Evolutionary conservation across 2,888 invertebrate genomes (phyloP).

Genomic region (Halictus ligatus): DNA sequence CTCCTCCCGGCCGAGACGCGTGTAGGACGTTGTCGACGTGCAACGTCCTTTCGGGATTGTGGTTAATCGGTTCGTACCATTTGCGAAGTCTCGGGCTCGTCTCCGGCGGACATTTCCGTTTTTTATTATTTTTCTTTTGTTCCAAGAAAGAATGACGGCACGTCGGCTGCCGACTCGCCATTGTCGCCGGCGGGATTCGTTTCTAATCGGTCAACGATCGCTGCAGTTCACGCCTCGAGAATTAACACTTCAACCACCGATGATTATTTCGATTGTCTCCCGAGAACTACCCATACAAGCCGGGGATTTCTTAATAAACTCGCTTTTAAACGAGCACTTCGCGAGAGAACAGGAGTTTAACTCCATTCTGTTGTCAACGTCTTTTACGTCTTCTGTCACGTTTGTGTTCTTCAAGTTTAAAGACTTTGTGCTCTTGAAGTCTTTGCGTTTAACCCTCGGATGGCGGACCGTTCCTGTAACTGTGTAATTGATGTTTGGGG

Average conservation of each 20-base stretch:
- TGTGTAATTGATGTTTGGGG: background rate
- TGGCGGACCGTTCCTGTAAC: background rate
- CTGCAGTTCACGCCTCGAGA: background rate
- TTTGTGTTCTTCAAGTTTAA: background rate
- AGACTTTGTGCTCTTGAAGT: background rate
- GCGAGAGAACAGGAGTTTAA: background rate
- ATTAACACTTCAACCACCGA: background rate
- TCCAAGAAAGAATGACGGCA: background rate
- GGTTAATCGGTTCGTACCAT: conserved; percentile 16
- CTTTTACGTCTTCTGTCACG: background rate
- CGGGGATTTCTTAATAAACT: background rate
- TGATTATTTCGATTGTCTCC: background rate
- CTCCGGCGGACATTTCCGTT: background rate
- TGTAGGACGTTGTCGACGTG: conserved; percentile 63
- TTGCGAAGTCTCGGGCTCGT: conserved; percentile 5
- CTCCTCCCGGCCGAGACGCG: conserved; percentile 37
- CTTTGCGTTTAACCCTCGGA: background rate
- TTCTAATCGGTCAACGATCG: conserved; percentile 11
- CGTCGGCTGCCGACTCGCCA: conserved; percentile 21
- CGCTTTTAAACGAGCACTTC: background rate
- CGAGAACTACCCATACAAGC: background rate
- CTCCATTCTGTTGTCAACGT: background rate
- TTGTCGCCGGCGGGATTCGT: background rate
- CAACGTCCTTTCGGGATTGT: conserved; percentile 15
- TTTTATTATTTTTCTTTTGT: background rate